A percentile compares a stretch with the other conserved stretches of the same genome.
phyloP scores from a whole-genome alignment of 2,113 vertebrate genomes.

The Urocitellus parryii region DNA sequence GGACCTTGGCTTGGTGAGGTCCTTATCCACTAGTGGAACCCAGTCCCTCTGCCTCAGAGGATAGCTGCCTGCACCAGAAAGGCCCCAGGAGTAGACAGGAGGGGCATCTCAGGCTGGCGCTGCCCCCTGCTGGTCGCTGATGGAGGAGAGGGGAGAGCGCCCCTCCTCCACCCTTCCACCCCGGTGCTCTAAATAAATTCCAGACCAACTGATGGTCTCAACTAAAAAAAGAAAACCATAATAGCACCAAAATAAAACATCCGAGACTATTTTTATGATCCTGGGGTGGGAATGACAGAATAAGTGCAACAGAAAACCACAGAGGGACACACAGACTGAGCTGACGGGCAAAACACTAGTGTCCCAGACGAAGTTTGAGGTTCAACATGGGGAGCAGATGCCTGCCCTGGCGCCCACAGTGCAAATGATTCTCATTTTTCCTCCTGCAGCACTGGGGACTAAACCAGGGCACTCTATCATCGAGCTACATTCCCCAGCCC shows the following conservation, averaged over 20 bases:
- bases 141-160: accelerated
- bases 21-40: background rate
- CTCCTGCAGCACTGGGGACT: no score
- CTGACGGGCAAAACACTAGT: background rate
- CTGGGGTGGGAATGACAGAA: background rate
- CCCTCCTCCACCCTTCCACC: background rate
- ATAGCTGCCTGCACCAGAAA: no score
- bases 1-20: background rate
- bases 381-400: background rate
- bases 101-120: background rate
- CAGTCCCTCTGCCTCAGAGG: background rate
- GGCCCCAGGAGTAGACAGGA: no score
- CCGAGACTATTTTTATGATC: background rate
- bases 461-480: no score
- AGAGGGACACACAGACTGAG: background rate
- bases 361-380: background rate
- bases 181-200: background rate
- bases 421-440: no score
- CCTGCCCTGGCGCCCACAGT: no score
- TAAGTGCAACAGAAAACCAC: background rate
- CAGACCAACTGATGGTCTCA: background rate
- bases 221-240: conserved; percentile 58
- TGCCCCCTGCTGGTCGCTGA: background rate
- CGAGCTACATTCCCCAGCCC: no score
- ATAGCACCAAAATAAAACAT: conserved; percentile 16